Evolutionary conservation across 2,113 vertebrate species (phyloP), one percentile per base, ranked within the genome.

Genomic region (Gavialis gangeticus): DNA sequence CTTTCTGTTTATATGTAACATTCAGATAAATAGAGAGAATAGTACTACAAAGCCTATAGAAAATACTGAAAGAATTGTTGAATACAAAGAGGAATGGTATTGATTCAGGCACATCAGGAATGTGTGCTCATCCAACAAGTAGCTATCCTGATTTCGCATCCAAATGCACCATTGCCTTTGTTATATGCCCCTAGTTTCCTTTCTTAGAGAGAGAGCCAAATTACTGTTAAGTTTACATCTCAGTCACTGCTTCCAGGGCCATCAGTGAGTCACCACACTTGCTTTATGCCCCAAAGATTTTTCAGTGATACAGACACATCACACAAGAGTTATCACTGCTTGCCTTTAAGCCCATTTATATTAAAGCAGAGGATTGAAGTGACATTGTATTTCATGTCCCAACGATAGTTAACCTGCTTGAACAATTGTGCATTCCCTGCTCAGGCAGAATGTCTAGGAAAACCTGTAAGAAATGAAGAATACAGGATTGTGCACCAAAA

Each of bases 221-320:
- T 16, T 5, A 5, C 6, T 0, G 0, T n/a, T 30, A 57, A 12
- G 63, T 14, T 13, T 1, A 0, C 57, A 0, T 12, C 46, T 62
- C n/a, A 27, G 28, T 24, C 28, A 17, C 30, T 71, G 17, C 58
- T 82, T n/a, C 56, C 27, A 1, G 19, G 67, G 46, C 6, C 34
- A 6, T 69, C 46, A 3, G 17, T 6, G 10, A 0, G 0, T 64
- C 75, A 21, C 57, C 57, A 71, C 46, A 8, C 57, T 71, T 58
- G 27, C 27, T 2, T 3, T 60, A 63, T 87, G 4, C 30, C 28
- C 3, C 25, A 24, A 22, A 1, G 3, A 10, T 64, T 77, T 60
- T 77, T 79, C 56, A 82, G 28, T 58, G 27, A 28, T 77, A 71
- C 57, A 34, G 67, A 22, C 46, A 25, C 34, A 24, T 73, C 69